Conservation (phyloP, 2,888 invertebrate species). For the Leucoptera coffeella region DNA sequence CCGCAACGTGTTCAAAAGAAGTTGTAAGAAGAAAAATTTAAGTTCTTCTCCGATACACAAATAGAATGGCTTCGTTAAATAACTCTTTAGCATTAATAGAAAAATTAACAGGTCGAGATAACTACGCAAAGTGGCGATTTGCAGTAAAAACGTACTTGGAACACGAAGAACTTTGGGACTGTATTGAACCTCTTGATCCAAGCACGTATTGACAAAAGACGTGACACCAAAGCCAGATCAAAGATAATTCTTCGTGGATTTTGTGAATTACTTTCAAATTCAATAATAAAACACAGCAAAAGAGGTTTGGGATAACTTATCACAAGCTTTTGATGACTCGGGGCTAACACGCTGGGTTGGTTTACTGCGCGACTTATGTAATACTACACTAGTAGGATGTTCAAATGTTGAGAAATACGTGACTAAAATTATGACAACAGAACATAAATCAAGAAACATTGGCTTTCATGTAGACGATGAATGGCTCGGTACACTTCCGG, state of each 20-base stretch:
- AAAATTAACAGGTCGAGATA: too few species aligned
- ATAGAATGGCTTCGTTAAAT: too few species aligned
- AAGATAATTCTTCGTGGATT: slow-evolving; percentile 4
- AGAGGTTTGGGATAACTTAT: slow-evolving; percentile 5
- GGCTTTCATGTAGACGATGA: slow-evolving; percentile 6
- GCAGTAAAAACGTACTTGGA: too few species aligned
- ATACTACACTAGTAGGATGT: slow-evolving; percentile 3
- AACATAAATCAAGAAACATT: slow-evolving; percentile 5
- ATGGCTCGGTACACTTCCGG: slow-evolving; percentile 6
- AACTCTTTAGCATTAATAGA: too few species aligned
- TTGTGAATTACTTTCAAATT: slow-evolving; percentile 4
- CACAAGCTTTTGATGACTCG: slow-evolving; percentile 5
- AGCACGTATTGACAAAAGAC: too few species aligned
- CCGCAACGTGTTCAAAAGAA: too few species aligned
- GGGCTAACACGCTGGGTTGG: slow-evolving; percentile 6
- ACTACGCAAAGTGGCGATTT: too few species aligned
- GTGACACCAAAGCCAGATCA: not conserved
- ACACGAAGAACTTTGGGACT: too few species aligned
- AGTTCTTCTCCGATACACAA: too few species aligned
- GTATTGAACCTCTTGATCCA: too few species aligned
- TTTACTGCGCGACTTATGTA: slow-evolving; percentile 5
- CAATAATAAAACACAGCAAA: slow-evolving; percentile 3
- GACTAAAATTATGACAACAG: slow-evolving; percentile 5
- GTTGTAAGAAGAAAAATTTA: too few species aligned
- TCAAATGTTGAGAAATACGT: slow-evolving; percentile 5